A percentile compares a stretch with the other conserved stretches of the same genome.
These are phyloP conservation scores for Istiophorus platypterus DNA, from an alignment of 2,113 vertebrate species.

Conservation along the genomic window DNA sequence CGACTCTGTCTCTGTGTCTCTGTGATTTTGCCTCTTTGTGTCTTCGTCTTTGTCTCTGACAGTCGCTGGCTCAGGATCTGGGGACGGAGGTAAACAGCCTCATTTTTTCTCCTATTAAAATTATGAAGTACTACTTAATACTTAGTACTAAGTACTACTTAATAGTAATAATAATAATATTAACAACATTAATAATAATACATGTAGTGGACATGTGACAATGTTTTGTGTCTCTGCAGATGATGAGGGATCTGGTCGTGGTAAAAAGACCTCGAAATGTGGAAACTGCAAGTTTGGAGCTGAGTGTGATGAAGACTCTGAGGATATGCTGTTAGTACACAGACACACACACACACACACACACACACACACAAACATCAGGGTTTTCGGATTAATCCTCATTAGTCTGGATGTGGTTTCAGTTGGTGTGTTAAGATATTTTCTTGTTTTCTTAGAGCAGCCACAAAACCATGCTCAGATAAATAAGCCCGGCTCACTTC, in stretches of 20 bases:
- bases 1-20: slow-evolving; percentile 24
- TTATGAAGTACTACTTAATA: no score
- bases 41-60: slow-evolving; percentile 8
- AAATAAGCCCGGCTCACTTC: no score
- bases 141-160: no score
- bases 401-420: no score
- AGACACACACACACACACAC: slow-evolving; percentile 33
- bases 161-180: no score
- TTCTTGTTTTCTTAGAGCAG: no score
- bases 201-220: background rate
- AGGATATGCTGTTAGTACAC: slow-evolving; percentile 92
- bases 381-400: background rate
- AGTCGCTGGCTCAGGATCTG: slow-evolving; percentile 95
- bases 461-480: no score
- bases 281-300: slow-evolving; percentile 97
- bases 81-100: slow-evolving; percentile 87
- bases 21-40: no score
- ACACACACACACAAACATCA: background rate
- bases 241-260: slow-evolving; percentile 93
- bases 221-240: slow-evolving; percentile 81
- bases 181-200: no score
- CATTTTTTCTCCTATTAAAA: no score
- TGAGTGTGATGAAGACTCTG: slow-evolving; percentile 98
- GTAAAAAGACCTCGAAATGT: slow-evolving; percentile 94
- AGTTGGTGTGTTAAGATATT: no score